phyloP scores from a whole-genome alignment of 2,888 invertebrate species.

The Nysson spinosus region DNA sequence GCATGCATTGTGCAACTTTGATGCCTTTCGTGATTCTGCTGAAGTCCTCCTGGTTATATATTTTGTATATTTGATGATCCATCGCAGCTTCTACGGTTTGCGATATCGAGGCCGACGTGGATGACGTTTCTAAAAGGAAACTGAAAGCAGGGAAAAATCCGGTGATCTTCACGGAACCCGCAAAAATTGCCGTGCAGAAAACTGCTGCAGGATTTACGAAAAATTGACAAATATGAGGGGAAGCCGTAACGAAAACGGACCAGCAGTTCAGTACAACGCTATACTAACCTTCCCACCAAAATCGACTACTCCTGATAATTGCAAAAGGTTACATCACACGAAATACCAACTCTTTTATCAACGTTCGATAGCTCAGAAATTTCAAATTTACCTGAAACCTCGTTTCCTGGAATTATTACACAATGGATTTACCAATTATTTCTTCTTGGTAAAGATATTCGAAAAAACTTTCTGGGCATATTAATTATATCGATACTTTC shows the following conservation, averaged over 20 bases:
- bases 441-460: too few relatives aligned
- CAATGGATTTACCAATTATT: too few relatives aligned
- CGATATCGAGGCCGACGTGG: not conserved
- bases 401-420: too few relatives aligned
- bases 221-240: slow-evolving; percentile 2
- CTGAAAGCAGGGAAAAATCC: not conserved
- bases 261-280: slow-evolving; percentile 2
- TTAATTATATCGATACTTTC: too few relatives aligned
- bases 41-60: slow-evolving; percentile 79
- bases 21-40: slow-evolving; percentile 79
- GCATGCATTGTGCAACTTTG: slow-evolving; percentile 81
- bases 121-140: not conserved
- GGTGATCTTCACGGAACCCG: too few relatives aligned
- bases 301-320: not conserved
- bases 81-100: too few relatives aligned
- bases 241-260: slow-evolving; percentile 2
- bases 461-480: too few relatives aligned
- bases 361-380: too few relatives aligned
- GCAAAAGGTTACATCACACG: too few relatives aligned
- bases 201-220: not conserved
- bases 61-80: slow-evolving; percentile 76
- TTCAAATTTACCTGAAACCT: too few relatives aligned
- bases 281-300: slow-evolving; percentile 20
- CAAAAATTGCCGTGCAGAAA: not conserved
- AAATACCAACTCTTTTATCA: not conserved